These are phyloP conservation scores for Agonopterix arenella DNA, from an alignment of 2,888 invertebrate genomes.

Conservation along the genomic window DNA sequence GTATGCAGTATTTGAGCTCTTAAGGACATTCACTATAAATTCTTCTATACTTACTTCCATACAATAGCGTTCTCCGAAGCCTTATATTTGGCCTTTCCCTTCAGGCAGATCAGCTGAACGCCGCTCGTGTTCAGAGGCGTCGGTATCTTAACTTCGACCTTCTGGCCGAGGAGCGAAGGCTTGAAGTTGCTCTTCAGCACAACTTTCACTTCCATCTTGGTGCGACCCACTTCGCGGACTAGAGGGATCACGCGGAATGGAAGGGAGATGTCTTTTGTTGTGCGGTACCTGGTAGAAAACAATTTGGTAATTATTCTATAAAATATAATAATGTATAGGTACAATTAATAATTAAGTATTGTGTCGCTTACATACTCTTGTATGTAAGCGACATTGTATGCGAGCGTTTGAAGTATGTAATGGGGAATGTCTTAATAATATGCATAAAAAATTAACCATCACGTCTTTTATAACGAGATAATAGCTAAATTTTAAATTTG, in stretches of 20 bases:
- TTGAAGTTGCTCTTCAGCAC: slow-evolving; percentile 99
- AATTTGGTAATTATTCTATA: too few relatives aligned
- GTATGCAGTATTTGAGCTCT: too few relatives aligned
- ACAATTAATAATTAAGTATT: too few relatives aligned
- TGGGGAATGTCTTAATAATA: too few relatives aligned
- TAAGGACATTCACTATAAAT: too few relatives aligned
- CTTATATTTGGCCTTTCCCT: slow-evolving; percentile 99
- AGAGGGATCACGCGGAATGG: slow-evolving; percentile 99
- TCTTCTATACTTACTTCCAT: slow-evolving; percentile 92
- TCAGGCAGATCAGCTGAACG: slow-evolving; percentile 98
- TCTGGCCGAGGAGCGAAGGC: slow-evolving; percentile 97
- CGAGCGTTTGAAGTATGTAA: too few relatives aligned
- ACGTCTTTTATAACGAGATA: too few relatives aligned
- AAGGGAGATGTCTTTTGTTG: slow-evolving; percentile 99
- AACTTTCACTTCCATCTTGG: slow-evolving; percentile 99
- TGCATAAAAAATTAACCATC: too few relatives aligned
- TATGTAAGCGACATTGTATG: too few relatives aligned
- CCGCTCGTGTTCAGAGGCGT: slow-evolving; percentile 99
- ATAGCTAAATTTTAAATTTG: too few relatives aligned
- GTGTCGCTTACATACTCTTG: too few relatives aligned
- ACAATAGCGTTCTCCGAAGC: slow-evolving; percentile 99
- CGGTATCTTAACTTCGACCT: slow-evolving; percentile 99
- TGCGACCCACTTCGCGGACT: slow-evolving; percentile 97
- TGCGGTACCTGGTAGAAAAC: slow-evolving; percentile 89
- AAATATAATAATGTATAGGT: too few relatives aligned